These are phyloP conservation scores for Adineta ricciae DNA, from an alignment of 2,888 invertebrate genomes.

Conservation along the genomic window DNA sequence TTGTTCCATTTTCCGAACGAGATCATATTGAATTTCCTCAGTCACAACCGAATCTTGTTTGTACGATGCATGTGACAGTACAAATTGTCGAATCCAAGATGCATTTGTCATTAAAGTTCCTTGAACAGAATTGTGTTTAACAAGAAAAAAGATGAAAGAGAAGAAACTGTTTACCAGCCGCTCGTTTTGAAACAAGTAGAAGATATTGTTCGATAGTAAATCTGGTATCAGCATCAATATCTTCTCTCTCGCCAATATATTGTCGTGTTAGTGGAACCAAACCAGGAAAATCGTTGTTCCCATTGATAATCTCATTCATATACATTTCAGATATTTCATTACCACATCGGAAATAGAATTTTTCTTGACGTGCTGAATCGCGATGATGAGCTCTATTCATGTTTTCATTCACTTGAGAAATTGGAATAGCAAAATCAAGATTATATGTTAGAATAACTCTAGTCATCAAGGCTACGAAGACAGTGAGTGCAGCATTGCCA, in stretches of 20 bases:
- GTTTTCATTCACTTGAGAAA: constrained; percentile 79
- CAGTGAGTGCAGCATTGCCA: constrained; percentile 96
- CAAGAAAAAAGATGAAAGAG: too few relatives aligned
- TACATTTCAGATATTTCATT: constrained; percentile 28
- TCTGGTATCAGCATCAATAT: constrained; percentile 92
- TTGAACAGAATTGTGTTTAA: constrained; percentile 36
- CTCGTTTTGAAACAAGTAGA: constrained; percentile 63
- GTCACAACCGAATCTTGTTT: constrained; percentile 78
- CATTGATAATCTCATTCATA: constrained; percentile 36
- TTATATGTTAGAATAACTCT: constrained; percentile 89
- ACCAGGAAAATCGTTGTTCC: constrained; percentile 76
- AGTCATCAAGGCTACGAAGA: constrained; percentile 89
- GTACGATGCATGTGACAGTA: constrained; percentile 75
- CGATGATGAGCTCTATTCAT: constrained; percentile 86
- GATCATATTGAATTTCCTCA: constrained; percentile 79
- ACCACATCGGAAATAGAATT: constrained; percentile 71
- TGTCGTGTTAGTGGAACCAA: constrained; percentile 83
- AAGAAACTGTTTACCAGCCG: too few relatives aligned
- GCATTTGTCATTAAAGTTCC: constrained; percentile 71
- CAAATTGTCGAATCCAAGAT: constrained; percentile 81
- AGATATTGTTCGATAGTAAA: constrained; percentile 93
- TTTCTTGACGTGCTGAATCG: constrained; percentile 69
- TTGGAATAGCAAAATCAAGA: constrained; percentile 90
- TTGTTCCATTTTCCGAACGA: constrained; percentile 52
- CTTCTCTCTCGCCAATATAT: constrained; percentile 81